Evolutionary conservation across 2,888 invertebrate genomes (phyloP), one percentile per base, ranked within the genome.

Genomic region (Eledone cirrhosa): DNA sequence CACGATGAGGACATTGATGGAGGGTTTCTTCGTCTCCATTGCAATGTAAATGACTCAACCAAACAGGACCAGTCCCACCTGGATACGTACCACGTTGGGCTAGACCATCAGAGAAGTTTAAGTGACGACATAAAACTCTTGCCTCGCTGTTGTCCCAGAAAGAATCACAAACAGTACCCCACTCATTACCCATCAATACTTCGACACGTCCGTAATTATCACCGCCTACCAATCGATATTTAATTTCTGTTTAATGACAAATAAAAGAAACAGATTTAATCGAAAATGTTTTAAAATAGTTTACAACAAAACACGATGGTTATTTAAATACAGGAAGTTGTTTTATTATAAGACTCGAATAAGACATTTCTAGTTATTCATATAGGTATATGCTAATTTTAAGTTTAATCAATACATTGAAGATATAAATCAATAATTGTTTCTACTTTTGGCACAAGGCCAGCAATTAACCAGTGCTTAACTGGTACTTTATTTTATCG

Each of bases 121-220:
- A 81, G 22, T 83, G 80, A 4, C 87, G 85, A 79, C 88, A 88
- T 41, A 88, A 80, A 0, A 95, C 94, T 83, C 93, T 92, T 0
- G 94, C 95, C 84, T 94, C 94, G 27, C 90, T 91, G 81, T 94
- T 89, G 24, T 93, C 94, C 88, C 95, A 95, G 83, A 93, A 93
- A 83, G 94, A 94, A 86, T 95, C 95, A 88, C 95, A 95, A 8
- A 95, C 92, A 81, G 93, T 93, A 0, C 95, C 95, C 93, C 94
- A 94, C 79, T 92, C 92, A 0, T 93, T 94, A 81, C 91, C 90
- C 93, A 94, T 92, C 90, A 93, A 93, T 5, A 95, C 93, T 91
- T 95, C 94, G 11, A 95, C 90, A 11, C 87, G 84, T 2, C 89
- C 89, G 48, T 82, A 80, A 59, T 83, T 82, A 3, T 78, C 81